A percentile compares a stretch with the other conserved stretches of the same genome.
These are phyloP conservation scores for Agrochola macilenta DNA, from an alignment of 2,888 invertebrate species.

Conservation along the genomic window DNA sequence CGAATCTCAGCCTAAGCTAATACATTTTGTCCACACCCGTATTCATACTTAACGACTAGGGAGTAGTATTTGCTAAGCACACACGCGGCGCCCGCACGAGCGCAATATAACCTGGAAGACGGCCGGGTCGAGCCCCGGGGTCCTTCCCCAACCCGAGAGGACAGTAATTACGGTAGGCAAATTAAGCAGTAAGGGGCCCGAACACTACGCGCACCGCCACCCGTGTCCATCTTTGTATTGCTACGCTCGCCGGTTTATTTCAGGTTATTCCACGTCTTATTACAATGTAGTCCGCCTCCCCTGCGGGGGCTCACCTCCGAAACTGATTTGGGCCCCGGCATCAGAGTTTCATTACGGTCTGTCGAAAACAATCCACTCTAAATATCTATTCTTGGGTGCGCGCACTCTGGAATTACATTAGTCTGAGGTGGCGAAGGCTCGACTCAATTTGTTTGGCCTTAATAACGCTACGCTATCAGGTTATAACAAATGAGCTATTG, in stretches of 20 bases:
- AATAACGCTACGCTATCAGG: constrained; percentile 90
- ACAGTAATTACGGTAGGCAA: constrained; percentile 91
- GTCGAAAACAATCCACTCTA: constrained; percentile 91
- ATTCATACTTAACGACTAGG: constrained; percentile 90
- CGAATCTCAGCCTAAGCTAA: constrained; percentile 91
- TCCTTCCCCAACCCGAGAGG: constrained; percentile 88
- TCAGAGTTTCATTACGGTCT: constrained; percentile 91
- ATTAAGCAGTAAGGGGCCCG: constrained; percentile 90
- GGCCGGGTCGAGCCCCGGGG: constrained; percentile 87
- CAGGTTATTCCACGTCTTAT: constrained; percentile 90
- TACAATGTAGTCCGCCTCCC: constrained; percentile 89
- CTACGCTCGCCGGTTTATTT: constrained; percentile 86
- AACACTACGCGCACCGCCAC: constrained; percentile 68
- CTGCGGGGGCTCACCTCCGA: constrained; percentile 89
- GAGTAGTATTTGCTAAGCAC: constrained; percentile 89
- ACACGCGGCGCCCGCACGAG: constrained; percentile 89
- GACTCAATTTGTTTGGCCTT: constrained; percentile 90
- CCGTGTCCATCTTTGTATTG: constrained; percentile 88
- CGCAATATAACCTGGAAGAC: constrained; percentile 90
- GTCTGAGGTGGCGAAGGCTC: constrained; percentile 91
- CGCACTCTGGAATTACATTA: constrained; percentile 90
- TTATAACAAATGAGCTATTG: constrained; percentile 91
- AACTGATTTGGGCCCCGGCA: constrained; percentile 89
- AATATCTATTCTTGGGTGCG: constrained; percentile 90
- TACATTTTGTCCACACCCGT: constrained; percentile 91